Conservation (phyloP, 2,888 invertebrate species). For the Chymomyza procnemis region DNA sequence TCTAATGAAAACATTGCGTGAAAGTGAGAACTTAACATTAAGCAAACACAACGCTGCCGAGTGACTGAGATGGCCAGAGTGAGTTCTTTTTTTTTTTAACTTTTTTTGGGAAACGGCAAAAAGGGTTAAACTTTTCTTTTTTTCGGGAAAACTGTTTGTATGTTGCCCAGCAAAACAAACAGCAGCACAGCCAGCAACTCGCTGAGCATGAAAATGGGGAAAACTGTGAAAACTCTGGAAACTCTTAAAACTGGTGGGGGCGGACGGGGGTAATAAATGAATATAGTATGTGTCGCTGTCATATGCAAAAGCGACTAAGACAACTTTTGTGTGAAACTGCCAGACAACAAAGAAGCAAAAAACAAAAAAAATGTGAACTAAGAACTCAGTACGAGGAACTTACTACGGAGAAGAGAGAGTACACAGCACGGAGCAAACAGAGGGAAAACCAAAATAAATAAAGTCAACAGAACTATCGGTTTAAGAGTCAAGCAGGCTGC, state of each 20-base stretch:
- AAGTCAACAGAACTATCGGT: not conserved
- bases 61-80: not conserved
- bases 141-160: conserved; percentile 13
- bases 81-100: too few relatives aligned
- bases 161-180: conserved; percentile 23
- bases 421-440: too few relatives aligned
- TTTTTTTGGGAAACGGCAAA: conserved; percentile 12
- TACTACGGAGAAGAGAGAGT: too few relatives aligned
- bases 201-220: not conserved
- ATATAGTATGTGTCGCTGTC: conserved; percentile 50
- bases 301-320: conserved; percentile 43
- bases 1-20: conserved; percentile 68
- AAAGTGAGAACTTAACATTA: conserved; percentile 68
- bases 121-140: conserved; percentile 41
- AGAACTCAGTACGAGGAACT: too few relatives aligned
- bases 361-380: not conserved
- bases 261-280: not conserved
- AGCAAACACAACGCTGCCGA: conserved; percentile 49
- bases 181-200: conserved; percentile 1
- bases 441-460: not conserved
- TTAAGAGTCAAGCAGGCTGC: conserved; percentile 7
- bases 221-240: conserved; percentile 1
- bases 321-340: not conserved
- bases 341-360: not conserved
- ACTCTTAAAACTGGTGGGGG: not conserved